Conservation (phyloP, 2,888 invertebrate genomes). For the Morpho deidamia region DNA sequence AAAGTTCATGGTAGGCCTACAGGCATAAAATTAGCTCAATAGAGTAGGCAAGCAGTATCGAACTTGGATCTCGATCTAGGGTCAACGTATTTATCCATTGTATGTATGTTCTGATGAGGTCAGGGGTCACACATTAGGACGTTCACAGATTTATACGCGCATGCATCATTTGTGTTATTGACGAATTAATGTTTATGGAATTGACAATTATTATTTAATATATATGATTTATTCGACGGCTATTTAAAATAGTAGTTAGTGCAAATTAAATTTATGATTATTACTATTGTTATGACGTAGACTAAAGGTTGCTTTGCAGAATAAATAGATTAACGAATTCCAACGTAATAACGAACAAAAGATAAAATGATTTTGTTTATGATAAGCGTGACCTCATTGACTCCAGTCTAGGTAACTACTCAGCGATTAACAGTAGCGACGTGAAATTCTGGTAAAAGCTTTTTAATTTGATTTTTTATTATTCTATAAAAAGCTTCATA, state of each 20-base stretch:
- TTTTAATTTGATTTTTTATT: too few species aligned
- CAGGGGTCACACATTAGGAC: not conserved
- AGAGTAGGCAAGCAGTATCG: not conserved
- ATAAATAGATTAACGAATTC: not conserved
- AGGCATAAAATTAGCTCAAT: too few species aligned
- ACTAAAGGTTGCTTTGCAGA: too few species aligned
- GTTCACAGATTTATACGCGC: slow-evolving; percentile 4
- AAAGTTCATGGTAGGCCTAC: too few species aligned
- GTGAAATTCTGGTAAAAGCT: too few species aligned
- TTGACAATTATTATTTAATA: not conserved
- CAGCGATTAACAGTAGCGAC: too few species aligned
- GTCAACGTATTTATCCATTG: not conserved
- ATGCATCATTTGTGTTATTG: slow-evolving; percentile 1
- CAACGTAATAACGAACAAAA: too few species aligned
- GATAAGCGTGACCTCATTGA: too few species aligned
- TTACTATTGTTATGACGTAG: too few species aligned
- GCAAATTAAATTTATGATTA: not conserved
- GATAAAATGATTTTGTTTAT: too few species aligned
- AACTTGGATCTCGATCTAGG: slow-evolving; percentile 2
- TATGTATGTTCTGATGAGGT: not conserved
- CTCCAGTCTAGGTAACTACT: too few species aligned
- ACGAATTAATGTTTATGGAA: not conserved
- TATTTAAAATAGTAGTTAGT: not conserved
- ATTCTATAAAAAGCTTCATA: too few species aligned
- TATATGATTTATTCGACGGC: not conserved